Conservation (phyloP, 2,113 vertebrate genomes). For the Argyrosomus japonicus region DNA sequence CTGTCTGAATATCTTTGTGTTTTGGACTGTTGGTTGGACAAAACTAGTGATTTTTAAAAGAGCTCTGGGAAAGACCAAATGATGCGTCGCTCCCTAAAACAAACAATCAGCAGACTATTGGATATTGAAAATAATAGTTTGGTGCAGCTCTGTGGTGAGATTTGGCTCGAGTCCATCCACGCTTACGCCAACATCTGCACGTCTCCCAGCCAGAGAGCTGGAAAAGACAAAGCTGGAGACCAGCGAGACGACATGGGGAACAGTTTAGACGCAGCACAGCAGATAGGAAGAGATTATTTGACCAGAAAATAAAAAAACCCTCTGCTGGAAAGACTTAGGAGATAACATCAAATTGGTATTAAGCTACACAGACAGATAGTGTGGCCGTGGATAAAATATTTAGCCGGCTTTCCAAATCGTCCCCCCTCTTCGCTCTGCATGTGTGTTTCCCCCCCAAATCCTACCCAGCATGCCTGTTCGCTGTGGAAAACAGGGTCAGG, state of each 20-base stretch:
- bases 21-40: not conserved
- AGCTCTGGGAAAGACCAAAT: not conserved
- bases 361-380: slow-evolving; percentile 68
- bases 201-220: not conserved
- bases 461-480: slow-evolving; percentile 61
- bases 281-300: slow-evolving; percentile 57
- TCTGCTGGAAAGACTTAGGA: slow-evolving; percentile 68
- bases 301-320: slow-evolving; percentile 52
- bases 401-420: slow-evolving; percentile 63
- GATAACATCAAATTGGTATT: slow-evolving; percentile 75
- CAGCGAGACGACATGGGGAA: not conserved
- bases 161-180: not conserved
- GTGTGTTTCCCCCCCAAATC: slow-evolving; percentile 43
- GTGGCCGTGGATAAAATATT: slow-evolving; percentile 72
- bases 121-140: not conserved
- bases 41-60: not conserved
- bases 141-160: not conserved
- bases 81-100: not conserved
- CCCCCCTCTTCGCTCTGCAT: slow-evolving; percentile 29
- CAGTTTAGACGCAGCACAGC: slow-evolving; percentile 21
- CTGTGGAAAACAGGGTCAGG: slow-evolving; percentile 73
- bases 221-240: not conserved
- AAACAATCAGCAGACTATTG: not conserved
- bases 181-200: not conserved
- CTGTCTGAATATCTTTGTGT: not conserved